A percentile compares a stretch with the other conserved stretches of the same genome.
phyloP scores from a whole-genome alignment of 2,888 invertebrate species.

The Drosophila meridiana region DNA sequence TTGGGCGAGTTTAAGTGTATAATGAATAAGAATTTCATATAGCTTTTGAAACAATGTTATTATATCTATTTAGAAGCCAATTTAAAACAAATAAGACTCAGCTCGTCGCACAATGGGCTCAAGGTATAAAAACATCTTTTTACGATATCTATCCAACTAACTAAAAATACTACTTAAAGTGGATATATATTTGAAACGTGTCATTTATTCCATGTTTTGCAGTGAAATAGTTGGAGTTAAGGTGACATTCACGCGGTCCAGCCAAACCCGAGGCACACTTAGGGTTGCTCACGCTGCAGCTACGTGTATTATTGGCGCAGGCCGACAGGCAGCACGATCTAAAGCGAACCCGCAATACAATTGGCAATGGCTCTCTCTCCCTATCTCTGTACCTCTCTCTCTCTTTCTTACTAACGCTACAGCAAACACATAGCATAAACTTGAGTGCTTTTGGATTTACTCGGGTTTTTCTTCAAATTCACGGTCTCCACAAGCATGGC shows the following conservation, averaged over 20 bases:
- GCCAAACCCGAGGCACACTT: background rate
- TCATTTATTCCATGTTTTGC: background rate
- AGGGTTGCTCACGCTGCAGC: background rate
- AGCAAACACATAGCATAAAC: background rate
- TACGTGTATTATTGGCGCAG: background rate
- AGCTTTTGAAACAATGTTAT: too few species aligned
- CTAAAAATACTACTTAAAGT: too few species aligned
- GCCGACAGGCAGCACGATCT: background rate
- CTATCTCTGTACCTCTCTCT: background rate
- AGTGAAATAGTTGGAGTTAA: background rate
- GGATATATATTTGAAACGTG: background rate
- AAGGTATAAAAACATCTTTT: too few species aligned
- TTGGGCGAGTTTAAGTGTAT: background rate
- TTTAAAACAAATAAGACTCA: too few species aligned
- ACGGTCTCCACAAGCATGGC: background rate
- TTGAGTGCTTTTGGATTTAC: background rate
- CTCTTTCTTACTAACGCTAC: background rate
- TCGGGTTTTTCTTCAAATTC: background rate
- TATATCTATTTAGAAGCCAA: too few species aligned
- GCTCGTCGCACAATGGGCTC: too few species aligned
- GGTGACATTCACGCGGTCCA: slow-evolving; percentile 1
- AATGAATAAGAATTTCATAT: background rate
- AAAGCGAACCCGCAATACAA: slow-evolving; percentile 14
- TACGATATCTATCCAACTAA: too few species aligned
- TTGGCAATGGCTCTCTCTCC: too few species aligned